Conservation (phyloP, 2,113 vertebrate genomes). For the Pluvianellus socialis region DNA sequence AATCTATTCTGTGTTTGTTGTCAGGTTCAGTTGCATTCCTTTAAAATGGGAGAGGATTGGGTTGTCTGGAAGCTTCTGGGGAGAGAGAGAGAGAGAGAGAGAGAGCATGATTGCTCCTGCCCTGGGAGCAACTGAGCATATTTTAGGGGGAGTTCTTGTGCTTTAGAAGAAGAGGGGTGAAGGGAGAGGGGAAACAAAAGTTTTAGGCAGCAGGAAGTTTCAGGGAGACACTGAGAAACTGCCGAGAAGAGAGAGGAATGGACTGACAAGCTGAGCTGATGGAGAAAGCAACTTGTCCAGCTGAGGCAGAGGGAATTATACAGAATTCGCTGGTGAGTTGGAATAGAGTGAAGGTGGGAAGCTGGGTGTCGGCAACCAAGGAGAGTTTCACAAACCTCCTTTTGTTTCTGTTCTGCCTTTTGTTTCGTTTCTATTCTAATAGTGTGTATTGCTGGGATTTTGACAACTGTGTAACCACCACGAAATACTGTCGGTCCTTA, state of each 20-base stretch:
- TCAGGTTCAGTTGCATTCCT: conserved; percentile 12
- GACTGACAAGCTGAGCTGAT: not conserved
- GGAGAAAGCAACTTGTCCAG: not conserved
- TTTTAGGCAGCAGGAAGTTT: not conserved
- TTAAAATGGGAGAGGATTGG: not conserved
- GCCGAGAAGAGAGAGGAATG: not conserved
- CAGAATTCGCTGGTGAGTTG: not conserved
- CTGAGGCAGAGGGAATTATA: not conserved
- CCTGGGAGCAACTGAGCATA: not conserved
- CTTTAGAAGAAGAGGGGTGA: not conserved
- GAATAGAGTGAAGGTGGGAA: not conserved
- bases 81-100: not conserved
- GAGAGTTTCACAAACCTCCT: not conserved
- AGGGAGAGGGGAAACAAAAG: not conserved
- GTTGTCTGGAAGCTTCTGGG: not conserved
- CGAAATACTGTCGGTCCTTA: not conserved
- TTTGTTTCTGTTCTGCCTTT: not conserved
- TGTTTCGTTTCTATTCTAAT: not conserved
- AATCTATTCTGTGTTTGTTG: conserved; percentile 12
- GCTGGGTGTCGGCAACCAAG: not conserved
- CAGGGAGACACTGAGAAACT: not conserved
- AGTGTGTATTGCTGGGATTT: not conserved
- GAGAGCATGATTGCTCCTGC: not conserved
- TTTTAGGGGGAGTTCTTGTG: not conserved
- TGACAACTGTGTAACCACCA: not conserved